Evolutionary conservation across 2,113 vertebrate species (phyloP).

Genomic region (Proterorhinus semilunaris): DNA sequence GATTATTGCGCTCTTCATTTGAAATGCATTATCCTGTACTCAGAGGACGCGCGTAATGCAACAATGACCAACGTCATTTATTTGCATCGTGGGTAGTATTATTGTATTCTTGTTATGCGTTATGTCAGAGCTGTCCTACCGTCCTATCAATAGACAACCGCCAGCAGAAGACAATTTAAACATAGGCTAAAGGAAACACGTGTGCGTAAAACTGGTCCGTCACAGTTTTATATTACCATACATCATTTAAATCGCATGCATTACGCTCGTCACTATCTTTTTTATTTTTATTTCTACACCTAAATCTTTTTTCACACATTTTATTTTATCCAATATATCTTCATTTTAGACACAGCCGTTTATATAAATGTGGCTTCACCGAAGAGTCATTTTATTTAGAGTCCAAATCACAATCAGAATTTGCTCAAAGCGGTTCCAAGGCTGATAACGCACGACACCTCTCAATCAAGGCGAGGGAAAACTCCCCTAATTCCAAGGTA

Average conservation of each 20-base stretch:
- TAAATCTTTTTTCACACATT: too few relatives aligned
- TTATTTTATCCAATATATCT: too few relatives aligned
- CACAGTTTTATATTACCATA: neutral
- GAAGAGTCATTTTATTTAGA: slow-evolving; percentile 14
- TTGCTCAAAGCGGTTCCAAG: neutral
- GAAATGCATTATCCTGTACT: slow-evolving; percentile 63
- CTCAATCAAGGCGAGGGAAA: slow-evolving; percentile 6
- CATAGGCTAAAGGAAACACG: neutral
- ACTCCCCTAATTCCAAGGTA: slow-evolving; percentile 11
- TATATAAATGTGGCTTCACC: neutral
- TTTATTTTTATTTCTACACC: neutral
- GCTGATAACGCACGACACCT: neutral
- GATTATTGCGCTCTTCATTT: slow-evolving; percentile 62
- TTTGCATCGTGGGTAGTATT: slow-evolving; percentile 66
- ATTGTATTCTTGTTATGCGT: slow-evolving; percentile 63
- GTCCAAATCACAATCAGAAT: neutral
- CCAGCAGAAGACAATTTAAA: neutral
- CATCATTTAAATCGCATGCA: neutral
- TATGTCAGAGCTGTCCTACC: neutral
- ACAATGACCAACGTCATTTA: slow-evolving; percentile 45
- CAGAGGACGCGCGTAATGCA: slow-evolving; percentile 42
- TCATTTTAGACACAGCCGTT: neutral
- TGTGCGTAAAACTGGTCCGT: neutral
- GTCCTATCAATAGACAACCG: slow-evolving; percentile 37
- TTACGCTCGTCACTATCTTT: neutral